Base-by-base conservation (phyloP, 1,140 invertebrate species). In the Maniola jurtina region DNA sequence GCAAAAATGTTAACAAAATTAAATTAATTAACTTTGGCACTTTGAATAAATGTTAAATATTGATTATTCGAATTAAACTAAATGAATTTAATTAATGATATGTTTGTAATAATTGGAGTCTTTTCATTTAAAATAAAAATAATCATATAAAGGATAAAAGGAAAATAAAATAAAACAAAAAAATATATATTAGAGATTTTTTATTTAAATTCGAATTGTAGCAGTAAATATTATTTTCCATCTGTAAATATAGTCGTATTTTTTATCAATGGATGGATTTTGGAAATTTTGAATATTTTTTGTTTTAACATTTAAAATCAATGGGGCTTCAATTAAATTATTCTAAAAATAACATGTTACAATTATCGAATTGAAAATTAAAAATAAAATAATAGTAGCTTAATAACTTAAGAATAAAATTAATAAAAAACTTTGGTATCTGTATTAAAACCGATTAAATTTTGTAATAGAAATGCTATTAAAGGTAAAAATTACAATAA, bases 341-440 rank as follows among this genome's bases (percentile, higher is more conserved):
- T 42, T 60, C 16, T 47, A 47, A 48, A 25, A 63, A 56, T 64
- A 71, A 72, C 66, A 16, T 76, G 79, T 80, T 83, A 83, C 81
- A 81, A 45, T 67, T 73, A 75, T 77, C 77, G 73, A 78, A 79
- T 71, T 72, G 68, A 70, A 73, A 82, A 75, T 73, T 73, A 73
- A 78, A 79, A 77, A 83, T 72, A 73, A 81, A 74, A 80, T 77
- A 82, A 83, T 79, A 79, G 73, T 83, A 79, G 77, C 81, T 87
- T 82, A 86, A 81, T 79, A 89, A 82, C 81, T 87, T 86, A 89
- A 85, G 82, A 81, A 81, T 85, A 80, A 84, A 84, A 87, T 83
- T 88, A 89, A 80, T 84, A 83, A 86, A 88, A 88, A 88, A 89
- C 87, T 89, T 90, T 90, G 88, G 88, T 88, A 90, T 90, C 75